Evolutionary conservation across 1,140 invertebrate genomes (phyloP).

Genomic region (Venturia canescens): DNA sequence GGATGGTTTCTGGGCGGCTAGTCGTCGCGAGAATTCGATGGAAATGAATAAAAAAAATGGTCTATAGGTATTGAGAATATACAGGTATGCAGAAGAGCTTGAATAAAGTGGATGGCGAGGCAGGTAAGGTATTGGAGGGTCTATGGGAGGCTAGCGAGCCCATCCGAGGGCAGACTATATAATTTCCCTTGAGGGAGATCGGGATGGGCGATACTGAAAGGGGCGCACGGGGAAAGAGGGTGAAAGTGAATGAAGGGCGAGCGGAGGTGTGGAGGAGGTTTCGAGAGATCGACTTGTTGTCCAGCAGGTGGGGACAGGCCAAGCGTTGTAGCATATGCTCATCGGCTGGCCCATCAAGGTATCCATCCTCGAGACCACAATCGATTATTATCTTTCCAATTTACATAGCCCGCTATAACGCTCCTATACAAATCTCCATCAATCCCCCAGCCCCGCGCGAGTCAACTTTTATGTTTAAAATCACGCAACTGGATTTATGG

Average conservation of each 20-base stretch:
- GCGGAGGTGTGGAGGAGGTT: conserved; percentile 49
- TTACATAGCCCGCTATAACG: conserved; percentile 69
- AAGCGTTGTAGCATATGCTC: conserved; percentile 55
- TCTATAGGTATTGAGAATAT: neutral
- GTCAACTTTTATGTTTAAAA: neutral
- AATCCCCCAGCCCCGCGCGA: conserved; percentile 43
- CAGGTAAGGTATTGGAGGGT: conserved; percentile 72
- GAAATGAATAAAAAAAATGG: conserved; percentile 14
- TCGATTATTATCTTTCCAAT: conserved; percentile 79
- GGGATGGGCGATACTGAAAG: conserved; percentile 60
- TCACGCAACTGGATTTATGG: neutral
- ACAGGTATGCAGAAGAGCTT: conserved; percentile 20
- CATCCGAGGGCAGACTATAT: conserved; percentile 70
- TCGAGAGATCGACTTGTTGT: conserved; percentile 68
- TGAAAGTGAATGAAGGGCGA: conserved; percentile 49
- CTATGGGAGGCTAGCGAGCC: conserved; percentile 50
- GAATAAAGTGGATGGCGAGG: conserved; percentile 61
- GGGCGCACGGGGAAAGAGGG: conserved; percentile 37
- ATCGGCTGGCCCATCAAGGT: conserved; percentile 74
- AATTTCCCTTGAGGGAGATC: conserved; percentile 78
- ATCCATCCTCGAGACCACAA: conserved; percentile 70
- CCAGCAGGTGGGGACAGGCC: conserved; percentile 68
- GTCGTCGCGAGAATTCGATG: conserved; percentile 42
- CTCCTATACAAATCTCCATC: conserved; percentile 72
- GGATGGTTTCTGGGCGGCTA: neutral